Evolutionary conservation across 2,888 invertebrate genomes (phyloP).

Genomic region (Mythimna albipuncta): DNA sequence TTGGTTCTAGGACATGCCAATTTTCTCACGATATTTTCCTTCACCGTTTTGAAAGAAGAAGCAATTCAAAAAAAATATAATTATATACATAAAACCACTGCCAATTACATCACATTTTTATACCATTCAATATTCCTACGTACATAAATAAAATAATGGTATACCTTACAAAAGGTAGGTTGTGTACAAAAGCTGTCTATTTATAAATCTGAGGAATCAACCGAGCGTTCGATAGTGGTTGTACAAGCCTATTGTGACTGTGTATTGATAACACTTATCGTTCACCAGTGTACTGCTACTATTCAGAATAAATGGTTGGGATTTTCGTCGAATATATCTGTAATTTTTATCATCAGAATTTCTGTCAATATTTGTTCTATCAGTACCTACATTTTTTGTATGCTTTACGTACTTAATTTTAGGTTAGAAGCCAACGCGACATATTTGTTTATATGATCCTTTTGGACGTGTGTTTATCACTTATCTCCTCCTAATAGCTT

Average conservation of each 20-base stretch:
- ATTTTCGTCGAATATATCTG: constrained; percentile 1
- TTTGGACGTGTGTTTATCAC: too few relatives aligned
- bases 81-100: background rate
- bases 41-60: too few relatives aligned
- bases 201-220: constrained; percentile 54
- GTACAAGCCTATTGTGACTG: constrained; percentile 20
- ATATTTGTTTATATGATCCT: too few relatives aligned
- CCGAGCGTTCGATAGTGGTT: constrained; percentile 27
- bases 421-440: too few relatives aligned
- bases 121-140: constrained; percentile 11
- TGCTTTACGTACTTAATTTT: too few relatives aligned
- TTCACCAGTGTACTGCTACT: constrained; percentile 14
- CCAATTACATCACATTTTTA: constrained; percentile 1
- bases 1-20: too few relatives aligned
- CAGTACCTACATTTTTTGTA: too few relatives aligned
- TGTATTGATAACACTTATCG: constrained; percentile 41
- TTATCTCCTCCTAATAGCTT: too few relatives aligned
- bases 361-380: background rate
- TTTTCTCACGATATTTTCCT: too few relatives aligned
- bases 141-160: constrained; percentile 42
- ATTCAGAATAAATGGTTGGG: constrained; percentile 16
- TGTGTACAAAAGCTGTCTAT: constrained; percentile 11
- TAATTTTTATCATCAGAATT: background rate
- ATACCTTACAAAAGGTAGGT: constrained; percentile 24
- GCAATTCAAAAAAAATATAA: background rate